phyloP scores from a whole-genome alignment of 2,113 vertebrate species.

The Mastomys natalensis region DNA sequence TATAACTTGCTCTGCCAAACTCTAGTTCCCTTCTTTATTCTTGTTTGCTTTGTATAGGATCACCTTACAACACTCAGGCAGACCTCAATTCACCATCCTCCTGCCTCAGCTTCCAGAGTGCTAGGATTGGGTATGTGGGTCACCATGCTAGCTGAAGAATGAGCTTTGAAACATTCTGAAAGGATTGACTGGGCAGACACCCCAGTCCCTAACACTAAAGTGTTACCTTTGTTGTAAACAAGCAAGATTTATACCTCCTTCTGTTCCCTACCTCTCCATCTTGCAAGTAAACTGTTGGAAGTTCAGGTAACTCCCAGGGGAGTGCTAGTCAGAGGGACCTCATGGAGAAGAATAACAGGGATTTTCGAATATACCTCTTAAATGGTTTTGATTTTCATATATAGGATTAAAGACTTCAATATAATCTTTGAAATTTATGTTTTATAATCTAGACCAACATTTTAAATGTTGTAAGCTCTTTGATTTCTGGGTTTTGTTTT shows the following conservation, averaged over 20 bases:
- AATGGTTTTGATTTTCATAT: slow-evolving; percentile 45
- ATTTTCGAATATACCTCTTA: slow-evolving; percentile 32
- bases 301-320: too few species aligned
- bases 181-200: neutral
- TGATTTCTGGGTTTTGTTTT: neutral
- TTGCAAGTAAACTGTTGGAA: neutral
- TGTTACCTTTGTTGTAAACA: neutral
- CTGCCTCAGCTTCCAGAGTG: slow-evolving; percentile 3
- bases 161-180: neutral
- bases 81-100: neutral
- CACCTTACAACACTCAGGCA: neutral
- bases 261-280: neutral
- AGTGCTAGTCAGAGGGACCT: neutral
- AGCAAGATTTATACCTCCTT: neutral
- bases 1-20: neutral
- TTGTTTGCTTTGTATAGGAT: neutral
- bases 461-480: slow-evolving; percentile 27
- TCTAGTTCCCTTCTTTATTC: neutral
- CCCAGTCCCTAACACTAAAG: neutral
- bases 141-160: neutral
- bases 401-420: slow-evolving; percentile 32
- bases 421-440: slow-evolving; percentile 39
- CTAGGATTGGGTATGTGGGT: neutral
- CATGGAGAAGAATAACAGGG: neutral
- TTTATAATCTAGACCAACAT: slow-evolving; percentile 30